A percentile compares a stretch with the other conserved stretches of the same genome.
phyloP scores from a whole-genome alignment of 2,888 invertebrate genomes.

The Pristionchus arcanus region DNA sequence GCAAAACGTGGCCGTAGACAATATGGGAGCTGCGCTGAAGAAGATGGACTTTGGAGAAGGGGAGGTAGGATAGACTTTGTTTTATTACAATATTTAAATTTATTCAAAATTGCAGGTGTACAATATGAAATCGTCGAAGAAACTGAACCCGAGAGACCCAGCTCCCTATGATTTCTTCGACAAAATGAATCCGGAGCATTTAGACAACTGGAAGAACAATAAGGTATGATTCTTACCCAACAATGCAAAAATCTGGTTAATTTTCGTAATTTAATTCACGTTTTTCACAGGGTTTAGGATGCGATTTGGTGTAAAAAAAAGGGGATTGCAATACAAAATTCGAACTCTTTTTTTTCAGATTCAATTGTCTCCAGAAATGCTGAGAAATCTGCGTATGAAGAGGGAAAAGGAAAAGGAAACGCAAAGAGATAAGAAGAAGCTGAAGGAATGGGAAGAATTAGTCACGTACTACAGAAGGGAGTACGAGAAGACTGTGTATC shows the following conservation, averaged over 20 bases:
- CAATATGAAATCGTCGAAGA: neutral
- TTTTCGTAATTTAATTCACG: neutral
- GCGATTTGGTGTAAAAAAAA: too few species aligned
- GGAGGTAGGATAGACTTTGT: neutral
- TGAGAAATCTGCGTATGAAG: neutral
- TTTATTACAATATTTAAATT: neutral
- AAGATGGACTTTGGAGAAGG: neutral
- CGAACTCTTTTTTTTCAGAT: neutral
- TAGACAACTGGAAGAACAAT: neutral
- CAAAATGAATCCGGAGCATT: neutral
- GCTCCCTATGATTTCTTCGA: constrained; percentile 5
- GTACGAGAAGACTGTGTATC: constrained; percentile 1
- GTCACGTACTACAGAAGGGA: neutral
- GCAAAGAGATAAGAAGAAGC: neutral
- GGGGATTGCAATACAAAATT: too few species aligned
- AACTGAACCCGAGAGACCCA: neutral
- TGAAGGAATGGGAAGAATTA: neutral
- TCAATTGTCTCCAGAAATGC: neutral
- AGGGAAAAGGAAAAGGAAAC: neutral
- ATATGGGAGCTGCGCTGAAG: constrained; percentile 29
- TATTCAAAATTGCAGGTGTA: neutral
- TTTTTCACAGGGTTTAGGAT: too few species aligned
- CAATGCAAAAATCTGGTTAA: neutral
- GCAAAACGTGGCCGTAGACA: constrained; percentile 30
- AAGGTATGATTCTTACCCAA: neutral